Percentiles rank a stretch among this genome's conserved stretches.
phyloP scores from a whole-genome alignment of 1,140 invertebrate species.

The Kradibia gibbosae region DNA sequence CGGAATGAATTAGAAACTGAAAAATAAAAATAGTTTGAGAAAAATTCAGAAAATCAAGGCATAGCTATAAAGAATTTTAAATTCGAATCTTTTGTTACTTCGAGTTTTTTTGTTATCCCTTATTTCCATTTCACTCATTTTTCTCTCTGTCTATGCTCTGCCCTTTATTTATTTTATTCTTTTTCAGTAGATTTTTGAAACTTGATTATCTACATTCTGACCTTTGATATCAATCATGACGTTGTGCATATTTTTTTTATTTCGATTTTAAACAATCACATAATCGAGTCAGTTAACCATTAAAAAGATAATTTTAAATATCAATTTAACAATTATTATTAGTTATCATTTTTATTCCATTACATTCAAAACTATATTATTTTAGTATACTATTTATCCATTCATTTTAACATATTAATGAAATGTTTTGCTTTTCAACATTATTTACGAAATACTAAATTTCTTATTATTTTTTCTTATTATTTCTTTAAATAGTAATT shows the following conservation, averaged over 20 bases:
- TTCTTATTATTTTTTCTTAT: no score
- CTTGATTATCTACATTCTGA: conserved; percentile 30
- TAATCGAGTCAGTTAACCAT: background rate
- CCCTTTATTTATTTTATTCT: no score
- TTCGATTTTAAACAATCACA: background rate
- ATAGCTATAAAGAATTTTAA: background rate
- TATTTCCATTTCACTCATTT: background rate
- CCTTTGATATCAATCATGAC: conserved; percentile 22
- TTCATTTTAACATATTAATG: no score
- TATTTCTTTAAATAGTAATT: no score
- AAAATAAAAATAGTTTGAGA: background rate
- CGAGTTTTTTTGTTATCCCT: background rate
- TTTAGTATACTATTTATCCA: no score
- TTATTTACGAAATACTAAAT: no score
- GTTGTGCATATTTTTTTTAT: background rate
- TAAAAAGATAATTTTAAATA: background rate
- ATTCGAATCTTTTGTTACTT: background rate
- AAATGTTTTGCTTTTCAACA: no score
- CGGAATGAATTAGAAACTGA: background rate
- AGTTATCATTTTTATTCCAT: no score
- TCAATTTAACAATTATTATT: background rate
- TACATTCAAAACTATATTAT: no score
- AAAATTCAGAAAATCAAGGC: background rate
- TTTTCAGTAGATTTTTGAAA: background rate
- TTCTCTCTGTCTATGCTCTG: background rate